These are phyloP conservation scores for Hippocampus zosterae DNA, from an alignment of 2,113 vertebrate genomes.

Conservation along the genomic window DNA sequence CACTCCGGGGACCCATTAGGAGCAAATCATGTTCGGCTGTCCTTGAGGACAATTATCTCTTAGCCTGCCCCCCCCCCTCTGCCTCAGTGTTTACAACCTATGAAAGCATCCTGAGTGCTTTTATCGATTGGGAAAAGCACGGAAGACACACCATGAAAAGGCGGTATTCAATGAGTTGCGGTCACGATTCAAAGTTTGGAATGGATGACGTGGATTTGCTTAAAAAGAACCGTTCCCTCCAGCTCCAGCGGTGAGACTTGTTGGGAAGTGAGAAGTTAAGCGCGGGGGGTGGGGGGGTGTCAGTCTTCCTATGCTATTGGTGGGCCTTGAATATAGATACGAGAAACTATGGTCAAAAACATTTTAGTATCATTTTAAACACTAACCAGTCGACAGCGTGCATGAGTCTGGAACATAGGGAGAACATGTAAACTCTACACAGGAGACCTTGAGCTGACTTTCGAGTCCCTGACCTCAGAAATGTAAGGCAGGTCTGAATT, in stretches of 20 bases:
- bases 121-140: slow-evolving; percentile 1
- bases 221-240: neutral
- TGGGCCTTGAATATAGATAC: too few species aligned
- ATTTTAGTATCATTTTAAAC: too few species aligned
- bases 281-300: too few species aligned
- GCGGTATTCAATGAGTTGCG: neutral
- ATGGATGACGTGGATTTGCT: neutral
- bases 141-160: neutral
- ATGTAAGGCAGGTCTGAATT: too few species aligned
- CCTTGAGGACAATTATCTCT: slow-evolving; percentile 66
- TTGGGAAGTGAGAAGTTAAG: neutral
- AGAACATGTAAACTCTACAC: too few species aligned
- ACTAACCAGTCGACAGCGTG: neutral
- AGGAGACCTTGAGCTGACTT: too few species aligned
- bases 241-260: neutral
- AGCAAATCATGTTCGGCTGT: slow-evolving; percentile 67
- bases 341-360: too few species aligned
- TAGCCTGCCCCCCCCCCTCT: slow-evolving; percentile 6
- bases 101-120: slow-evolving; percentile 31
- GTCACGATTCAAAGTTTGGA: neutral
- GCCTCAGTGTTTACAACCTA: slow-evolving; percentile 37
- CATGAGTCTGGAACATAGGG: too few species aligned
- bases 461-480: too few species aligned
- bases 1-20: slow-evolving; percentile 60
- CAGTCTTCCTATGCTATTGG: too few species aligned